phyloP scores from a whole-genome alignment of 1,140 invertebrate species.

The Vanessa tameamea region DNA sequence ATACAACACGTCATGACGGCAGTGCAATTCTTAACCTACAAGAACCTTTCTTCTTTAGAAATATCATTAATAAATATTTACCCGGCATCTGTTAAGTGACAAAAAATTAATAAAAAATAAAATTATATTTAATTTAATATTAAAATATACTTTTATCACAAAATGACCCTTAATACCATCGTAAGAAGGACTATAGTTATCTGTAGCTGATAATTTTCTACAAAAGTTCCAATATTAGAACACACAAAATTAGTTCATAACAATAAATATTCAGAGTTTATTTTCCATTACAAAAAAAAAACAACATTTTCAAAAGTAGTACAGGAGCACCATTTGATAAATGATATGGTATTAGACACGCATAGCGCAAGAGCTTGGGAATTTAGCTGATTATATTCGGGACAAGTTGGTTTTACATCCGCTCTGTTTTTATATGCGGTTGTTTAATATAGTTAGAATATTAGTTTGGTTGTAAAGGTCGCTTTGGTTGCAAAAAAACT shows the following conservation, averaged over 20 bases:
- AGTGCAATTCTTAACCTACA: slow-evolving; percentile 17
- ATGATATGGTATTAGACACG: slow-evolving; percentile 52
- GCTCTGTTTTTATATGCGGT: slow-evolving; percentile 43
- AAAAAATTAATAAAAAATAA: slow-evolving; percentile 25
- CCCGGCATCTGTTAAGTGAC: slow-evolving; percentile 46
- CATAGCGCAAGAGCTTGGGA: slow-evolving; percentile 46
- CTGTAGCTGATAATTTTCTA: background rate
- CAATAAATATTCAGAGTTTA: background rate
- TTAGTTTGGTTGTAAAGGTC: slow-evolving; percentile 35
- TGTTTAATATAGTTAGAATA: slow-evolving; percentile 43
- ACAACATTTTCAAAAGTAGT: slow-evolving; percentile 14
- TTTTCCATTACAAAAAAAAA: slow-evolving; percentile 5
- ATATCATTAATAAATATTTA: slow-evolving; percentile 49
- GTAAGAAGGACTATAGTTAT: background rate
- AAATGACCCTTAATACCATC: slow-evolving; percentile 5
- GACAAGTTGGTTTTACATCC: slow-evolving; percentile 44
- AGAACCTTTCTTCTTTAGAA: slow-evolving; percentile 1
- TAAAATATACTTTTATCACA: background rate
- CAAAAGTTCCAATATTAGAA: background rate
- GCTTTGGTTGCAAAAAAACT: slow-evolving; percentile 7
- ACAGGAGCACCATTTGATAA: slow-evolving; percentile 46
- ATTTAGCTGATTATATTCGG: slow-evolving; percentile 53
- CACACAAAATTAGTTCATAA: slow-evolving; percentile 20
- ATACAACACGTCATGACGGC: slow-evolving; percentile 15
- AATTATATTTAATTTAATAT: too few species aligned